These are phyloP conservation scores for Amazonetta brasiliensis DNA, from an alignment of 2,797 vertebrate genomes.

Conservation along the genomic window DNA sequence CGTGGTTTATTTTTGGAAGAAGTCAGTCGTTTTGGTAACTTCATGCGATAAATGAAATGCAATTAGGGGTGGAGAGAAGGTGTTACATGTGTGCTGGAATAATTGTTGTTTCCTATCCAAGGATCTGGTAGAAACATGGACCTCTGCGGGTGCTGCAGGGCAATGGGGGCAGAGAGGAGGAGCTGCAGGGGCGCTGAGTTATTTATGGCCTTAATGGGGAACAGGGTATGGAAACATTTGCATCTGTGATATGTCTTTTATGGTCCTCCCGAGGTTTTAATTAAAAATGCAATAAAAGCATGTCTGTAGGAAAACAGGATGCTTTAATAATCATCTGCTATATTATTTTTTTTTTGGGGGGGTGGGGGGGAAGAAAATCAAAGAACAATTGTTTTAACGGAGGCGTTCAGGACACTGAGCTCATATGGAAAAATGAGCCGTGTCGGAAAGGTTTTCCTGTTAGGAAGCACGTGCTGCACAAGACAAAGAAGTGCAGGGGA, in stretches of 20 bases:
- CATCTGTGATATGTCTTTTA: not conserved
- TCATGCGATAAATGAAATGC: not conserved
- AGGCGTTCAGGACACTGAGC: not conserved
- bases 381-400: not conserved
- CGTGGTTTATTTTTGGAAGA: slow-evolving; percentile 27
- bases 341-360: not conserved
- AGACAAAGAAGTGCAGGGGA: not conserved
- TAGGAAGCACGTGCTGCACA: not conserved
- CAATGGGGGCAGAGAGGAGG: not conserved
- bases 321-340: slow-evolving; percentile 16
- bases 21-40: slow-evolving; percentile 36
- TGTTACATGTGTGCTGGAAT: not conserved
- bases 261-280: not conserved
- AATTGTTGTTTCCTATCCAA: not conserved
- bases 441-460: not conserved
- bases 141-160: not conserved
- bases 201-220: slow-evolving; percentile 4
- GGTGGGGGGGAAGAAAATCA: not conserved
- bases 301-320: not conserved
- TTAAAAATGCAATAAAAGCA: not conserved
- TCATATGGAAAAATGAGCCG: not conserved
- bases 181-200: not conserved
- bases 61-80: slow-evolving; percentile 37
- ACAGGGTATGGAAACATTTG: not conserved
- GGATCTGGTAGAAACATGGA: not conserved